A percentile compares a stretch with the other conserved stretches of the same genome.
Conservation (phyloP, 2,113 vertebrate genomes). For the Labrus mixtus region DNA sequence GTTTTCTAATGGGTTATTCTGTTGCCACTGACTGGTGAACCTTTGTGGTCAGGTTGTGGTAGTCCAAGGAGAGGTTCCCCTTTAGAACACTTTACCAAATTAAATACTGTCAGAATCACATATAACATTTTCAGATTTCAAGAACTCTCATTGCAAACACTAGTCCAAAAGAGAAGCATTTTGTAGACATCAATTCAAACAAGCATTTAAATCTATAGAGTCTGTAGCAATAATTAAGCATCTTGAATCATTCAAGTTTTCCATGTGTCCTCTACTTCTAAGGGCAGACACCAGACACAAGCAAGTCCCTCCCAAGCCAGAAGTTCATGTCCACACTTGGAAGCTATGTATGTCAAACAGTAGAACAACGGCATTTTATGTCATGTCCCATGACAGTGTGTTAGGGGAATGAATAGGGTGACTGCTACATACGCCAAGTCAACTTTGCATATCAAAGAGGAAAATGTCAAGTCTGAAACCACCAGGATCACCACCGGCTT, state of each 20-base stretch:
- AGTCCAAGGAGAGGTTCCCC: too few relatives aligned
- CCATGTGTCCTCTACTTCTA: neutral
- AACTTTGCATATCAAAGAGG: slow-evolving; percentile 3
- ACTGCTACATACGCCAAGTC: slow-evolving; percentile 27
- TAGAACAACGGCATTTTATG: neutral
- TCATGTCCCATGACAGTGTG: neutral
- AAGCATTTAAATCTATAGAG: too few relatives aligned
- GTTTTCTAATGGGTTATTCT: too few relatives aligned
- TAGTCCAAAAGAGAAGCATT: too few relatives aligned
- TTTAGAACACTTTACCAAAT: too few relatives aligned
- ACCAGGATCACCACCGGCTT: neutral
- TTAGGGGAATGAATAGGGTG: neutral
- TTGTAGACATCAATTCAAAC: too few relatives aligned
- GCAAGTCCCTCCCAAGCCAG: neutral
- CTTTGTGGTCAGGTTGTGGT: too few relatives aligned
- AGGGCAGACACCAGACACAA: neutral
- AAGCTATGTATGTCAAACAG: neutral
- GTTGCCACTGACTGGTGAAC: too few relatives aligned
- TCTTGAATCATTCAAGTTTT: neutral
- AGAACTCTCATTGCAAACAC: too few relatives aligned
- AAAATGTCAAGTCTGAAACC: slow-evolving; percentile 21
- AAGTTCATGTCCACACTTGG: neutral
- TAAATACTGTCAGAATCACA: too few relatives aligned
- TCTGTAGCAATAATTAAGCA: neutral
- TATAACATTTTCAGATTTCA: too few relatives aligned